A percentile compares a stretch with the other conserved stretches of the same genome.
Conservation (phyloP, 1,140 invertebrate genomes). For the Dysdera silvatica region DNA sequence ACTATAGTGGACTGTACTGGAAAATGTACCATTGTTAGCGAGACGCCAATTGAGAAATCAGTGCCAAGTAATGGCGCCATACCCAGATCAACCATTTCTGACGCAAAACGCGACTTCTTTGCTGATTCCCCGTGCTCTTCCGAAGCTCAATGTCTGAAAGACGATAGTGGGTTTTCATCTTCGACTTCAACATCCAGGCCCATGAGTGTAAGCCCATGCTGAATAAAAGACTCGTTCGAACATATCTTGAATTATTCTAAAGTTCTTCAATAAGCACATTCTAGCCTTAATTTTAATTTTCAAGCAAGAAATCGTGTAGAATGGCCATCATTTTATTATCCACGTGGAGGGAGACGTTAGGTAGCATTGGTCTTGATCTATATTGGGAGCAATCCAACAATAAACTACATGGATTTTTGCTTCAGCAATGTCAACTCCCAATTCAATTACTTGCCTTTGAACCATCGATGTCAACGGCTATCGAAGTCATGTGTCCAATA, state of each 20-base stretch:
- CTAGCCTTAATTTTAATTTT: too few species aligned
- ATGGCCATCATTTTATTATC: background rate
- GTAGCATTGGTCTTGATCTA: background rate
- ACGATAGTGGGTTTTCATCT: conserved; percentile 26
- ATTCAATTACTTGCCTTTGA: too few species aligned
- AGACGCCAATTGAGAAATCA: conserved; percentile 10
- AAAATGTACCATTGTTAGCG: conserved; percentile 3
- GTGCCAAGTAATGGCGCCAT: conserved; percentile 4
- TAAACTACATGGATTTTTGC: background rate
- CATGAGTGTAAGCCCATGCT: conserved; percentile 27
- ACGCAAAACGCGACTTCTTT: conserved; percentile 22
- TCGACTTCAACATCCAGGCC: conserved; percentile 22
- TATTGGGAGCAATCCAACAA: background rate
- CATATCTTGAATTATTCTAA: background rate
- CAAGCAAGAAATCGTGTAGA: background rate
- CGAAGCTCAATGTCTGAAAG: conserved; percentile 15
- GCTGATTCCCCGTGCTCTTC: conserved; percentile 13
- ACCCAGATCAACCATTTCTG: conserved; percentile 9
- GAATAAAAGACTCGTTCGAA: background rate
- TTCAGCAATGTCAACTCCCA: too few species aligned
- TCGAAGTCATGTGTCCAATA: too few species aligned
- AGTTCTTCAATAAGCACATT: background rate
- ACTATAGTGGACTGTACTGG: conserved; percentile 12
- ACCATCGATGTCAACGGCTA: too few species aligned
- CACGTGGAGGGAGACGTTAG: background rate